phyloP scores from a whole-genome alignment of 2,888 invertebrate genomes.

The Mactromeris polynyma region DNA sequence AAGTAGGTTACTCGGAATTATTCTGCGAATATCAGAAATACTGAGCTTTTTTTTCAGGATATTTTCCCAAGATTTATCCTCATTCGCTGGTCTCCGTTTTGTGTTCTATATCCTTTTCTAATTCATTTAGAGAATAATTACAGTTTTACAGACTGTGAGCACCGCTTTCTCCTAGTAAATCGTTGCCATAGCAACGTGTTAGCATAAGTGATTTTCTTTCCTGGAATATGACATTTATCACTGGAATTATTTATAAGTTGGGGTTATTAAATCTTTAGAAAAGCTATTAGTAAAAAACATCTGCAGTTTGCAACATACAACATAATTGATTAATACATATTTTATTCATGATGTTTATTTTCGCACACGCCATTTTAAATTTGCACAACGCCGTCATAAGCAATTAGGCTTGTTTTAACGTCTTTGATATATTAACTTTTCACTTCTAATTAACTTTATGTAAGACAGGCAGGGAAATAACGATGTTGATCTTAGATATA shows the following conservation, averaged over 20 bases:
- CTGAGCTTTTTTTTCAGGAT: neutral
- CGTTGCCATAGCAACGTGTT: constrained; percentile 32
- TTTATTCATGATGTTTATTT: neutral
- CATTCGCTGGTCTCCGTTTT: neutral
- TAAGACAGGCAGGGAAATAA: neutral
- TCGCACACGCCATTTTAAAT: neutral
- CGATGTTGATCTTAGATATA: neutral
- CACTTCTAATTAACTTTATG: constrained; percentile 4
- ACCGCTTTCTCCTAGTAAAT: neutral
- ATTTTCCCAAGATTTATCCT: neutral
- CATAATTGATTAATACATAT: neutral
- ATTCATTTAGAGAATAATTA: constrained; percentile 34
- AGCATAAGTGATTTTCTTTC: constrained; percentile 34
- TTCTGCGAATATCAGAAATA: neutral
- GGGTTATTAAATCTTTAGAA: constrained; percentile 2
- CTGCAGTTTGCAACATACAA: neutral
- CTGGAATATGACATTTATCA: constrained; percentile 35
- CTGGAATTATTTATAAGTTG: constrained; percentile 11
- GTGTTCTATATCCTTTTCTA: neutral
- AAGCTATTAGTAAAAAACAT: neutral
- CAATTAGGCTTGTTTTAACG: neutral
- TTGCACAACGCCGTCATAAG: neutral
- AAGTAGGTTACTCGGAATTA: too few species aligned
- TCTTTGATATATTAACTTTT: neutral
- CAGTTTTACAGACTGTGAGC: constrained; percentile 38